Evolutionary conservation across 1,140 invertebrate genomes (phyloP).

Genomic region (Steinernema khuongi): DNA sequence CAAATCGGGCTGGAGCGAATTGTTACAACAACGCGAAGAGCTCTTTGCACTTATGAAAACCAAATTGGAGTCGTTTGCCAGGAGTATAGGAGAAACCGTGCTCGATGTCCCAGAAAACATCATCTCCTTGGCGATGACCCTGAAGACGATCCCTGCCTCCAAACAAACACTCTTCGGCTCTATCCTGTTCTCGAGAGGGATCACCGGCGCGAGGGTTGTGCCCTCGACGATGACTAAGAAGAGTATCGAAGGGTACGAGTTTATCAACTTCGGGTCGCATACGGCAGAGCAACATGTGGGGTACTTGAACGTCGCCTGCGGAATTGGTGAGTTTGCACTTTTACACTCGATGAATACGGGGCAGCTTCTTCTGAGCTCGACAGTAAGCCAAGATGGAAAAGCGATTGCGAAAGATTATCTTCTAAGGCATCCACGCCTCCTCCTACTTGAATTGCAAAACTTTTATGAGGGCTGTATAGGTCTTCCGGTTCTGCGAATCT

Average conservation of each 20-base stretch:
- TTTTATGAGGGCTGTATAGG: no score
- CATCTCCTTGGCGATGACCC: conserved; percentile 36
- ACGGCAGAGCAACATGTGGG: conserved; percentile 33
- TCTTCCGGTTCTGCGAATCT: background rate
- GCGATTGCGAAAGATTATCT: no score
- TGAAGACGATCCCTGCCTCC: conserved; percentile 28
- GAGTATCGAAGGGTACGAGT: conserved; percentile 31
- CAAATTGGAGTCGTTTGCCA: conserved; percentile 29
- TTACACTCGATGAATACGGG: no score
- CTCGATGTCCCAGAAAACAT: conserved; percentile 31
- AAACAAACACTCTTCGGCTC: conserved; percentile 37
- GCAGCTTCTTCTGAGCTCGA: no score
- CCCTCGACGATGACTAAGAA: background rate
- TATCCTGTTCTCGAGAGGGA: conserved; percentile 31
- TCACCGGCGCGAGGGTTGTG: conserved; percentile 39
- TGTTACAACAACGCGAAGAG: background rate
- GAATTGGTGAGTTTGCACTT: conserved; percentile 20
- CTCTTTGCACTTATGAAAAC: conserved; percentile 18
- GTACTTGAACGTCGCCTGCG: conserved; percentile 39
- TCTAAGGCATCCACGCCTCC: no score
- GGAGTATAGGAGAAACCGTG: conserved; percentile 33
- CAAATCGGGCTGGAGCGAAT: background rate
- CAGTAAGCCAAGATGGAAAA: no score
- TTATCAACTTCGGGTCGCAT: conserved; percentile 36
- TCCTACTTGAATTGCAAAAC: no score